Conservation (phyloP, 53 echinoderm and acorn worm species). For the Luidia sarsii region DNA sequence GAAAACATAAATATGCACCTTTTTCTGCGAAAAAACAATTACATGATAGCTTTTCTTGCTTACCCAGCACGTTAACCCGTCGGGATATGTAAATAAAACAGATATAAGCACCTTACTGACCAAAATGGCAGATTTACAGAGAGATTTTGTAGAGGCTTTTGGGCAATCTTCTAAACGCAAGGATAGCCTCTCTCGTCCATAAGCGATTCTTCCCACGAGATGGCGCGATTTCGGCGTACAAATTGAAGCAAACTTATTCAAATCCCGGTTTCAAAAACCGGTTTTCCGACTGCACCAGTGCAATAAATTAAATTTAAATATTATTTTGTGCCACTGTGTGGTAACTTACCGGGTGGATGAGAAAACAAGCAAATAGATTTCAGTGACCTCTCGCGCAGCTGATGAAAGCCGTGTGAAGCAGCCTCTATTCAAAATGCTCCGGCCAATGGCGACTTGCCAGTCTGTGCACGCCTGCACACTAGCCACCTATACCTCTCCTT, state of each 20-base stretch:
- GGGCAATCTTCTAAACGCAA: slow-evolving; percentile 22
- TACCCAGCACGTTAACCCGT: too few relatives aligned
- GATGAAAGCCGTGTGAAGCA: slow-evolving; percentile 60
- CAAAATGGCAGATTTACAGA: background rate
- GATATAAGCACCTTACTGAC: background rate
- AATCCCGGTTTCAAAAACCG: slow-evolving; percentile 6
- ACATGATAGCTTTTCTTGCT: background rate
- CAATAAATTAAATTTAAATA: background rate
- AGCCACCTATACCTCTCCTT: slow-evolving; percentile 51
- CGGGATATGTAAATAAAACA: too few relatives aligned
- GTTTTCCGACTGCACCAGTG: background rate
- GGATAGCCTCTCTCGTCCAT: slow-evolving; percentile 40
- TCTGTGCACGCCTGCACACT: slow-evolving; percentile 63
- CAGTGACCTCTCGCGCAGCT: slow-evolving; percentile 63
- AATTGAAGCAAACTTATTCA: slow-evolving; percentile 22
- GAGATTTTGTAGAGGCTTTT: background rate
- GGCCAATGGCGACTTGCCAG: slow-evolving; percentile 68
- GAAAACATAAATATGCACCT: slow-evolving; percentile 23
- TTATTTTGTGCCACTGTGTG: background rate
- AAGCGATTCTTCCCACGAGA: slow-evolving; percentile 65
- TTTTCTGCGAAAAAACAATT: background rate
- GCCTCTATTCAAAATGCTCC: slow-evolving; percentile 65
- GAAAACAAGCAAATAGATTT: slow-evolving; percentile 36
- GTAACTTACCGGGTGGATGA: slow-evolving; percentile 23
- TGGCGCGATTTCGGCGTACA: slow-evolving; percentile 65